Base-by-base conservation (phyloP, 2,797 vertebrate genomes). In the Ictinia mississippiensis region DNA sequence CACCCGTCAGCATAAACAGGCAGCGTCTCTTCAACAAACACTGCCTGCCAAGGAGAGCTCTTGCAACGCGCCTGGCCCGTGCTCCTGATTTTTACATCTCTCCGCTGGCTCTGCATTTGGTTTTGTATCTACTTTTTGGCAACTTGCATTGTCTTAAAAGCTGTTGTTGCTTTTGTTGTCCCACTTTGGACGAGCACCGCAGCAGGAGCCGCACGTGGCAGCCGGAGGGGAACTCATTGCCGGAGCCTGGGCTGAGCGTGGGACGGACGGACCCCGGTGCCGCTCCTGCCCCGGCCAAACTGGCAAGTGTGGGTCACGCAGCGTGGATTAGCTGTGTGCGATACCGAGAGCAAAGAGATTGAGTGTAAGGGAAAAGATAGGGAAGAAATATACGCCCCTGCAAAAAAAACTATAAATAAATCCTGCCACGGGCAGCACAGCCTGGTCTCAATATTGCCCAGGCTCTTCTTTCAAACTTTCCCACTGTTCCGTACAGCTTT, bases 51-150 rank as follows among this genome's bases (percentile, higher is more conserved):
- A 12, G 49, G 10, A 37, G 49, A 45, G 40, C 53, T 67, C 59
- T 31, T 70, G 47, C 38, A 33, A 33, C 0, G 4, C 1, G 0
- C 33, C 49, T 0, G 0, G n/a, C 52, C 40, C 1, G 0, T 55
- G 6, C 28, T 80, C 44, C 59, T 58, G 68, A 21, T 44, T 49
- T 72, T 55, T 35, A 3, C 25, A 17, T 47, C 35, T 40, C 42
- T 55, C 28, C 5, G 11, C 68, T 70, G 59, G 47, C 33, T 68
- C 63, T 67, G 63, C 31, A 2, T 52, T 75, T 56, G 47, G 42
- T 12, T 52, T 58, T 72, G 13, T 49, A 38, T 12, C 42, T 42
- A 12, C 29, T 62, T 83, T 47, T 28, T 33, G 79, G 44, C 59
- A 92, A 35, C 26, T 49, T 40, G 7, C 9, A 8, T 26, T 18